Percentiles rank a stretch among this genome's conserved stretches.
These are phyloP conservation scores for Nerophis ophidion DNA, from an alignment of 2,113 vertebrate genomes.

Conservation along the genomic window DNA sequence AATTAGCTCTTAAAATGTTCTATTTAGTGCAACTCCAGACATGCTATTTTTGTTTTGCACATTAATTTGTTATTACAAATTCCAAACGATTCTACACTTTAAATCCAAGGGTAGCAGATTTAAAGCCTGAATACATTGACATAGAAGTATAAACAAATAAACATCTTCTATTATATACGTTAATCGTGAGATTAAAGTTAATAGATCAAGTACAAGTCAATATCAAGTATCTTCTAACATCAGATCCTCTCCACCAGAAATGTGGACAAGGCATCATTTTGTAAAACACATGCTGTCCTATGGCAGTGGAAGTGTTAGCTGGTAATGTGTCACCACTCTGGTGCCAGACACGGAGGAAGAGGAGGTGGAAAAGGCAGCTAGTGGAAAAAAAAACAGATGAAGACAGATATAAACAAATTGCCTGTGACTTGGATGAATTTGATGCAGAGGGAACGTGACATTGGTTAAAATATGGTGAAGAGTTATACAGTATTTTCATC, in stretches of 20 bases:
- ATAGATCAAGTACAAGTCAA: not conserved
- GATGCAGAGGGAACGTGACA: slow-evolving; percentile 6
- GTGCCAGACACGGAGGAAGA: slow-evolving; percentile 50
- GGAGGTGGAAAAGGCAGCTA: slow-evolving; percentile 18
- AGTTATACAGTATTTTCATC: not conserved
- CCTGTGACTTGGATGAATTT: slow-evolving; percentile 20
- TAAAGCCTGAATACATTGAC: too few species aligned
- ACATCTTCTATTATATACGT: not conserved
- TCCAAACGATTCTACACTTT: too few species aligned
- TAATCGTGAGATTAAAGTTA: slow-evolving; percentile 2
- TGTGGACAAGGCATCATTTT: slow-evolving; percentile 13
- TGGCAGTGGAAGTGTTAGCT: slow-evolving; percentile 38
- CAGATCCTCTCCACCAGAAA: slow-evolving; percentile 21
- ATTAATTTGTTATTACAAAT: too few species aligned
- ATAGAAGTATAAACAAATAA: not conserved
- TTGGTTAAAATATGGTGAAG: not conserved
- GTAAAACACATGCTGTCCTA: slow-evolving; percentile 37
- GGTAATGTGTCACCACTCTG: slow-evolving; percentile 38
- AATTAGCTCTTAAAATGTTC: too few species aligned
- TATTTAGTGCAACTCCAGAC: too few species aligned
- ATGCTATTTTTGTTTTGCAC: too few species aligned
- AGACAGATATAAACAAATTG: slow-evolving; percentile 19
- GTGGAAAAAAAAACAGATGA: slow-evolving; percentile 27
- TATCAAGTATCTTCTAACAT: slow-evolving; percentile 18
- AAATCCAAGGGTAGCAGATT: too few species aligned